Evolutionary conservation across 2,113 vertebrate species (phyloP).

Genomic region (Oxyura jamaicensis): DNA sequence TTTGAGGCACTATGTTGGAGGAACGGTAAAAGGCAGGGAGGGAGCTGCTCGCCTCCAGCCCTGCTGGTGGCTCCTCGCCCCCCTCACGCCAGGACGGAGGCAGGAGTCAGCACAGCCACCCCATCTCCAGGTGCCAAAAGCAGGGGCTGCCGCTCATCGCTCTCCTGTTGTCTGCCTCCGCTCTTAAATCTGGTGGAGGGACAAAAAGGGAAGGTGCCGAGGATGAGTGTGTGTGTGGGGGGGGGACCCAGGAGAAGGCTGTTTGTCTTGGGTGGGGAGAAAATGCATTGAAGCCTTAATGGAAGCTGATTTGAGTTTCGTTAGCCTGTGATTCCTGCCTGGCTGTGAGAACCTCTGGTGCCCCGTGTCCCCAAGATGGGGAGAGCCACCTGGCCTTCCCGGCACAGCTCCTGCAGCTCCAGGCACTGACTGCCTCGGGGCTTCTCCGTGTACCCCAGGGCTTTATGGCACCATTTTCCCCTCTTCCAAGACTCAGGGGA

Average conservation of each 20-base stretch:
- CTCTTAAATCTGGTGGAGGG: background rate
- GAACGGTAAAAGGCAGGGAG: background rate
- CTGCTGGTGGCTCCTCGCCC: background rate
- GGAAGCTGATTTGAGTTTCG: background rate
- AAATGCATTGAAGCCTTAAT: background rate
- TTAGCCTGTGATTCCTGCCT: background rate
- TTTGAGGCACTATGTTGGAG: rapidly evolving
- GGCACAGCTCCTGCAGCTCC: background rate
- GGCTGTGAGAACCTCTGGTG: background rate
- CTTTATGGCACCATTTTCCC: background rate
- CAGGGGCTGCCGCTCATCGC: too few species aligned
- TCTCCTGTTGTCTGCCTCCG: background rate
- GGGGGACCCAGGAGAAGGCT: background rate
- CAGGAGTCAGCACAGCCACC: background rate
- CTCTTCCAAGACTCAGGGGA: background rate
- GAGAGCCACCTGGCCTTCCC: background rate
- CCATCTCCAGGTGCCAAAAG: background rate
- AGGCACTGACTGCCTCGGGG: background rate
- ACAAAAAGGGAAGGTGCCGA: background rate
- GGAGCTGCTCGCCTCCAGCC: background rate
- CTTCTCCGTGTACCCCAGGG: background rate
- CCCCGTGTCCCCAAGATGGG: background rate
- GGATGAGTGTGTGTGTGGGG: background rate
- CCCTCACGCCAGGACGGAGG: background rate
- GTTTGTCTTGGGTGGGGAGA: background rate